These are phyloP conservation scores for Oscheius onirici DNA, from an alignment of 2,888 invertebrate genomes.

Conservation along the genomic window DNA sequence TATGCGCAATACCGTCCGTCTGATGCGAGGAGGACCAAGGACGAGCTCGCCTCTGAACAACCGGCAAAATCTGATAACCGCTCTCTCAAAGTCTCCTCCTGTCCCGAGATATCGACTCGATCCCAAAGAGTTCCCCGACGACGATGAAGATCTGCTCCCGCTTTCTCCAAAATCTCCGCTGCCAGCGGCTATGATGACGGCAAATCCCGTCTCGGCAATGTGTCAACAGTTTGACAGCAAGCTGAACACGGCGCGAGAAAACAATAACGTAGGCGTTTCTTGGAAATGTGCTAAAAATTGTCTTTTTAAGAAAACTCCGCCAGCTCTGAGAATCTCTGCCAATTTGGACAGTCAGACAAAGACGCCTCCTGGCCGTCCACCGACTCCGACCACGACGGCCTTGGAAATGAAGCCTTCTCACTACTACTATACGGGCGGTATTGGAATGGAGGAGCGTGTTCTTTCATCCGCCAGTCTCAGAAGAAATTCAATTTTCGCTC, in stretches of 20 bases:
- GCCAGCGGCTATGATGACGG: background rate
- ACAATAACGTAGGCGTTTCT: background rate
- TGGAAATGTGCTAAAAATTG: background rate
- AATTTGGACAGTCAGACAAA: background rate
- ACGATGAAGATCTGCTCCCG: background rate
- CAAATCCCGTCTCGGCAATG: background rate
- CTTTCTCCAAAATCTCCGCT: background rate
- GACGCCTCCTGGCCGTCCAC: background rate
- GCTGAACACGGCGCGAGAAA: background rate
- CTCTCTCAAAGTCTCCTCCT: background rate
- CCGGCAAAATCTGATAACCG: background rate
- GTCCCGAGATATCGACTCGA: background rate
- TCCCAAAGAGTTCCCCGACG: background rate
- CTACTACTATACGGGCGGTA: background rate
- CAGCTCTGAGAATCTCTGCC: background rate
- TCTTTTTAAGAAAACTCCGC: background rate
- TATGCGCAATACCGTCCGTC: background rate
- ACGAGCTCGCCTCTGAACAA: background rate
- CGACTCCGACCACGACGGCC: background rate
- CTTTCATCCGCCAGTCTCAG: background rate
- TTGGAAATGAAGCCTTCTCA: background rate
- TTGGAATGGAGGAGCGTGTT: slow-evolving; percentile 17
- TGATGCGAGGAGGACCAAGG: background rate
- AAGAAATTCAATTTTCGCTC: too few species aligned
- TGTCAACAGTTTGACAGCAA: background rate